Conservation (phyloP, 2,797 vertebrate genomes). For the Meda fulgida region DNA sequence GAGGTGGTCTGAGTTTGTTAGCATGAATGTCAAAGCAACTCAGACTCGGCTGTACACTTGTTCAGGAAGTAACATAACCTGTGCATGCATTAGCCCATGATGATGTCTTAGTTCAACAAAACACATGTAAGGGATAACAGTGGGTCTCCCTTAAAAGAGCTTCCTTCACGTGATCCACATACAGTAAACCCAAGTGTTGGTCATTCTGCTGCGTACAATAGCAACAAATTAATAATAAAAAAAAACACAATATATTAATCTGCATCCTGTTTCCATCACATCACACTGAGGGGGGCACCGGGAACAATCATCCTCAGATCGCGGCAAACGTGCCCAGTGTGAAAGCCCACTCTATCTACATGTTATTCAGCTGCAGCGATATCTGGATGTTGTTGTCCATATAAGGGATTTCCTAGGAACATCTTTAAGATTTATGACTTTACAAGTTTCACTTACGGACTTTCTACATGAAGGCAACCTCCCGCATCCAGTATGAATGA, state of each 20-base stretch:
- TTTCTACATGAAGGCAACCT: neutral
- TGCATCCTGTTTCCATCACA: too few relatives aligned
- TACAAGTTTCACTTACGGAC: neutral
- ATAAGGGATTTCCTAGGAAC: neutral
- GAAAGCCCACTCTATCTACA: neutral
- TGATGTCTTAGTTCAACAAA: neutral
- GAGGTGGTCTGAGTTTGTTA: neutral
- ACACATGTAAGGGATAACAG: neutral
- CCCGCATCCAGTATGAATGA: neutral
- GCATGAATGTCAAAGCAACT: neutral
- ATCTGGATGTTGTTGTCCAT: neutral
- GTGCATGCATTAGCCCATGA: neutral
- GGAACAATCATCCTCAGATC: neutral
- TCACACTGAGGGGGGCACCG: too few relatives aligned
- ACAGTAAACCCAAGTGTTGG: too few relatives aligned
- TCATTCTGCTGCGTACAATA: too few relatives aligned
- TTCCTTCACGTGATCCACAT: neutral
- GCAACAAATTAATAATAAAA: too few relatives aligned
- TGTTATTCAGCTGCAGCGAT: neutral
- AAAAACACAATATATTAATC: too few relatives aligned
- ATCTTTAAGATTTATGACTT: neutral
- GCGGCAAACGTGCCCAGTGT: neutral
- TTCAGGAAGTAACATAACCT: neutral
- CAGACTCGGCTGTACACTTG: neutral
- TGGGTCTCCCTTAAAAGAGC: neutral